Evolutionary conservation across 2,888 invertebrate species (phyloP).

Genomic region (Drosophila borealis): DNA sequence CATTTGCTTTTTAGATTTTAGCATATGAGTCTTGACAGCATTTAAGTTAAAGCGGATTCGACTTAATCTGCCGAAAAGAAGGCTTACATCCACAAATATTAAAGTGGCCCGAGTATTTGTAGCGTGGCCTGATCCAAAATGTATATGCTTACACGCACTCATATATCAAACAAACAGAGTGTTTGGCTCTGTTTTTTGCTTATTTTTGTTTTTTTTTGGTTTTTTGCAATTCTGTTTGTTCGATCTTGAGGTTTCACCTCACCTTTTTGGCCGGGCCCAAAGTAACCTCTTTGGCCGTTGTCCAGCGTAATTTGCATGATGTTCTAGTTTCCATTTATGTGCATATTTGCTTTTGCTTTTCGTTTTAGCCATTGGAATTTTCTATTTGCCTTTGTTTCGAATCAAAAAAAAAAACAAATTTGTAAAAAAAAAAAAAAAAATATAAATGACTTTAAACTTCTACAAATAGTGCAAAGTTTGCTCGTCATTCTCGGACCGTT

Average conservation of each 20-base stretch:
- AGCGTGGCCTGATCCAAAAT: constrained; percentile 3
- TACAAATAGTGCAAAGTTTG: constrained; percentile 59
- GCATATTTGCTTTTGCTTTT: constrained; percentile 50
- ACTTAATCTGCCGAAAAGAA: too few species aligned
- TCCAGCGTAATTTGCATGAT: constrained; percentile 64
- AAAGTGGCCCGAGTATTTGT: too few species aligned
- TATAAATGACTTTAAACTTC: constrained; percentile 36
- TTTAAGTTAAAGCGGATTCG: too few species aligned
- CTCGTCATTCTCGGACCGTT: constrained; percentile 63
- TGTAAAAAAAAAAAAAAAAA: constrained; percentile 3
- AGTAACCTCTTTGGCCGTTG: constrained; percentile 52
- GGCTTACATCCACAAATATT: too few species aligned
- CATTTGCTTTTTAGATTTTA: too few species aligned
- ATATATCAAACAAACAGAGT: constrained; percentile 23
- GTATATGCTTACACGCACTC: background rate
- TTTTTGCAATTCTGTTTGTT: constrained; percentile 34
- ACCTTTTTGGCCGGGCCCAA: constrained; percentile 22
- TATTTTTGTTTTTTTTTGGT: constrained; percentile 9
- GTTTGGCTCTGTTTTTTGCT: constrained; percentile 2
- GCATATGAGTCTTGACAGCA: too few species aligned
- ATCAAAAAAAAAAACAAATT: constrained; percentile 25
- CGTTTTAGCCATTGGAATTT: constrained; percentile 40
- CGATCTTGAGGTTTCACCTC: constrained; percentile 38
- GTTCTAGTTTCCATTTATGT: constrained; percentile 63
- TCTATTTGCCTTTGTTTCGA: constrained; percentile 57